Evolutionary conservation across 2,113 vertebrate genomes (phyloP), one percentile per base, ranked within the genome.

Genomic region (Marmota flaviventris): DNA sequence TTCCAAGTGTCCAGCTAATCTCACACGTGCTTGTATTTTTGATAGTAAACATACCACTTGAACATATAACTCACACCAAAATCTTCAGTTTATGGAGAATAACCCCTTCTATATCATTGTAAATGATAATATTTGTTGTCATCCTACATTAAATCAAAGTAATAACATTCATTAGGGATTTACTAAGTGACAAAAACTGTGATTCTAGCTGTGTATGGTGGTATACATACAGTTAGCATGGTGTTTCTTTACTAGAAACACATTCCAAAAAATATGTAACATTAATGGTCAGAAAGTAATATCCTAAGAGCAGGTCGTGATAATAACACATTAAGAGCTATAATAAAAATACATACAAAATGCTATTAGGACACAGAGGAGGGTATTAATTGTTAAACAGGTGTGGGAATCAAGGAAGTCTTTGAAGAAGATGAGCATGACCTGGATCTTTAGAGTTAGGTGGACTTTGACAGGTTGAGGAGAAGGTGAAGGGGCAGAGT

Each of bases 171-270:
- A 69, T 22, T 61, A 78, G 69, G 16, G 1, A 95, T 42, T 39
- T 84, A 85, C 65, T 73, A 69, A 83, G 14, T 83, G 63, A 69
- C 34, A 70, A 73, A 85, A 73, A 58, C 13, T 45, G 1, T 61
- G 37, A 51, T 72, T 32, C 16, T 95, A 77, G 51, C 2, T 92
- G 24, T 45, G 5, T 48, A 11, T 56, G 53, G 39, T 2, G 14
- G 16, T 85, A 24, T 65, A 70, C 27, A 88, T 75, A 75, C n/a
- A 94, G 32, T 56, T 81, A 92, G 73, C 42, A 85, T 61, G 11
- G 39, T 93, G 16, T n/a, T 17, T 83, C 14, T 94, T 93, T 39
- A 96, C 11, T 96, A 81, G 14, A 7, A 96, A 73, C 48, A 94
- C 79, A 92, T 92, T 70, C 20, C 42, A 77, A 58, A 93, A 87